phyloP scores from a whole-genome alignment of 2,888 invertebrate species.

The Patella pellucida region DNA sequence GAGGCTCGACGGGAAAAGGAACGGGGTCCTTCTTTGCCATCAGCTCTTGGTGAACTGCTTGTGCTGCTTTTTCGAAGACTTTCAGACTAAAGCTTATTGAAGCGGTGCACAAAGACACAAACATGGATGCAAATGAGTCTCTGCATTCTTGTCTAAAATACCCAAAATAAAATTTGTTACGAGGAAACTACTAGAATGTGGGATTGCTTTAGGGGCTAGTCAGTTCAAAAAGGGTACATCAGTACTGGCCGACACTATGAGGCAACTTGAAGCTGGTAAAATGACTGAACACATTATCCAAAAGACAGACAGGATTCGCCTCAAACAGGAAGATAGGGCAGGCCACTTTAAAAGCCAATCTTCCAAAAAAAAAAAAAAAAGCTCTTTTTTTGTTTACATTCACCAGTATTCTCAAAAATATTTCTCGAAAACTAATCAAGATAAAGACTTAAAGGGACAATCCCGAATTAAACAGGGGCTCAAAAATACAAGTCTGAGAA shows the following conservation, averaged over 20 bases:
- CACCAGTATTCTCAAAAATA: neutral
- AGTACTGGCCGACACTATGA: neutral
- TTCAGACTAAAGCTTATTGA: conserved; percentile 1
- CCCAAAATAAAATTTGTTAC: conserved; percentile 17
- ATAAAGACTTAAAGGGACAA: too few relatives aligned
- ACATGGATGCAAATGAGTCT: conserved; percentile 20
- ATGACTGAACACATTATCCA: neutral
- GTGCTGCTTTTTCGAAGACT: neutral
- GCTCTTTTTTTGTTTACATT: too few relatives aligned
- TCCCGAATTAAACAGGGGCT: too few relatives aligned
- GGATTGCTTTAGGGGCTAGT: neutral
- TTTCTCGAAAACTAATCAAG: neutral
- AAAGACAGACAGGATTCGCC: too few relatives aligned
- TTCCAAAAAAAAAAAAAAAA: neutral
- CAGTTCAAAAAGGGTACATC: neutral
- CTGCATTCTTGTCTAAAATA: conserved; percentile 14
- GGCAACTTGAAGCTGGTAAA: neutral
- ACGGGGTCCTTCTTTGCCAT: neutral
- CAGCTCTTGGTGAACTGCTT: neutral
- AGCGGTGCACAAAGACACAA: conserved; percentile 5
- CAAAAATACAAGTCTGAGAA: too few relatives aligned
- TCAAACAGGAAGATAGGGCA: neutral
- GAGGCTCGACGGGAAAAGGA: neutral
- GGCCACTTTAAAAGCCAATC: neutral
- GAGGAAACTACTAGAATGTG: neutral